Evolutionary conservation across 2,888 invertebrate species (phyloP).

Genomic region (Thereva nobilitata): DNA sequence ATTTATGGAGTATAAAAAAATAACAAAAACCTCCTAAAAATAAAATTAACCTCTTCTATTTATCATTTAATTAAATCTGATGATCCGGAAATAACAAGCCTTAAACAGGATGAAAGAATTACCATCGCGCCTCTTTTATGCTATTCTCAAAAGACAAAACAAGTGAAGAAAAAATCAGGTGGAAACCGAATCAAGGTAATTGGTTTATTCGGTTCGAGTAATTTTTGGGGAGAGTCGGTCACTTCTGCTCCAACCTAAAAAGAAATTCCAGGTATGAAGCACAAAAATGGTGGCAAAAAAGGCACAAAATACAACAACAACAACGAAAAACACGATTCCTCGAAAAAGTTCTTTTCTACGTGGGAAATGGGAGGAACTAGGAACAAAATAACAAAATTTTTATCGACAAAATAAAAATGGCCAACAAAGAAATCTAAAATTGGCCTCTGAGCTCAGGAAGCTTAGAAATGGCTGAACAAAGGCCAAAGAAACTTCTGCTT

Average conservation of each 20-base stretch:
- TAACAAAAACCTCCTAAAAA: not conserved
- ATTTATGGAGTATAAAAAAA: no score
- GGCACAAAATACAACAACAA: constrained; percentile 14
- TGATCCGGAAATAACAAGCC: constrained; percentile 37
- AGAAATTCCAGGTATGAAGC: not conserved
- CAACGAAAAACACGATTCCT: constrained; percentile 3
- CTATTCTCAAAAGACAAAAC: constrained; percentile 14
- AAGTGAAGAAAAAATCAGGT: constrained; percentile 10
- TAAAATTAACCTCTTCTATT: constrained; percentile 26
- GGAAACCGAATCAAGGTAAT: constrained; percentile 1
- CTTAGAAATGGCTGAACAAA: constrained; percentile 19
- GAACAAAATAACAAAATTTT: constrained; percentile 29
- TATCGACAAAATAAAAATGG: constrained; percentile 30
- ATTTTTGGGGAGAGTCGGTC: constrained; percentile 13
- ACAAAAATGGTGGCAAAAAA: constrained; percentile 9
- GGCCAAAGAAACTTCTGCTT: constrained; percentile 14
- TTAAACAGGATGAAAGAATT: constrained; percentile 30
- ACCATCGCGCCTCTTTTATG: constrained; percentile 4
- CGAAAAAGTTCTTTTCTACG: not conserved
- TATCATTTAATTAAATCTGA: constrained; percentile 37
- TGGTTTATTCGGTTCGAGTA: constrained; percentile 7
- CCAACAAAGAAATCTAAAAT: constrained; percentile 33
- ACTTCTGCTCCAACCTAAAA: not conserved
- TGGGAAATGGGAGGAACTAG: constrained; percentile 27
- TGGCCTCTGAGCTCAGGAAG: constrained; percentile 15